Conservation (phyloP, 2,888 invertebrate species). For the Volucella inflata region DNA sequence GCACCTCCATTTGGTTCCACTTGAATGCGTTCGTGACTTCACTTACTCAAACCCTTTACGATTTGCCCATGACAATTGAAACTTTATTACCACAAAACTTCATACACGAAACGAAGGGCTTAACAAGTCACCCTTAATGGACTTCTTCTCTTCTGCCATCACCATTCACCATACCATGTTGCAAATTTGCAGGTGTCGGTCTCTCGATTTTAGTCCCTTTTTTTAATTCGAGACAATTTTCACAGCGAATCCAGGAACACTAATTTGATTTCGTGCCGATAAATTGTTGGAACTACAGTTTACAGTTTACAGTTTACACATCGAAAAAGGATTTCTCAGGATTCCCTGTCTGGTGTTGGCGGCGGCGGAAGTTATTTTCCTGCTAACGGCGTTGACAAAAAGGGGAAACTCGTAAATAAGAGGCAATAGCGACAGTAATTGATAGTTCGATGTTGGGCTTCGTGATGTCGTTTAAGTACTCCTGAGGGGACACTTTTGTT, state of each 20-base stretch:
- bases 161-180: conserved; percentile 28
- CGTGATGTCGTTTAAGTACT: conserved; percentile 53
- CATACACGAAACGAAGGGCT: conserved; percentile 23
- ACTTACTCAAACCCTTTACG: conserved; percentile 40
- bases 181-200: conserved; percentile 71
- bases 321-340: conserved; percentile 67
- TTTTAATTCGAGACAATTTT: conserved; percentile 42
- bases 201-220: background rate
- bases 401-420: conserved; percentile 65
- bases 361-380: conserved; percentile 68
- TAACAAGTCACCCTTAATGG: conserved; percentile 30
- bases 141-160: conserved; percentile 17
- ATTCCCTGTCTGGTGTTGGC: conserved; percentile 22
- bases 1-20: conserved; percentile 53
- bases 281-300: conserved; percentile 43
- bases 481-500: conserved; percentile 2
- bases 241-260: conserved; percentile 49
- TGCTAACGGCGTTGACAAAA: conserved; percentile 35
- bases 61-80: conserved; percentile 49
- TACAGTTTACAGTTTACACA: conserved; percentile 30
- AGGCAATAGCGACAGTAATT: conserved; percentile 67
- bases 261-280: conserved; percentile 71
- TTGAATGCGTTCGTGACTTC: conserved; percentile 58
- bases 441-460: conserved; percentile 66
- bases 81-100: conserved; percentile 22